These are phyloP conservation scores for Fulmarus glacialis DNA, from an alignment of 2,113 vertebrate genomes.

Conservation along the genomic window DNA sequence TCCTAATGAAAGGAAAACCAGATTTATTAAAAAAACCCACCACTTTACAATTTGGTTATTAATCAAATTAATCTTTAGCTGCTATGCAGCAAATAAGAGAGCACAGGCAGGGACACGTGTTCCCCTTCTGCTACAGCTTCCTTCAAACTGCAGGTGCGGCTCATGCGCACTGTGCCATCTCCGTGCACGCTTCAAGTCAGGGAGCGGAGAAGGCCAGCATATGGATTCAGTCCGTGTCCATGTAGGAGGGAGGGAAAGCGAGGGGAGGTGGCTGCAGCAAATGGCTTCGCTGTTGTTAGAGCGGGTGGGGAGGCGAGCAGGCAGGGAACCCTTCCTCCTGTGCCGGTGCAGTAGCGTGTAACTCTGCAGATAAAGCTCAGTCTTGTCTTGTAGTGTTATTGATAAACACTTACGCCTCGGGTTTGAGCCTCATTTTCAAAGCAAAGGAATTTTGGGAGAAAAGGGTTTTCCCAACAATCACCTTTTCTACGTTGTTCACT, in stretches of 20 bases:
- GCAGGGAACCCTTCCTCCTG: background rate
- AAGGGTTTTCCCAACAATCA: background rate
- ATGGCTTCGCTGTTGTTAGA: rapidly evolving
- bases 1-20: background rate
- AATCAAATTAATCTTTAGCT: background rate
- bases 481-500: background rate
- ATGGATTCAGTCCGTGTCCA: rapidly evolving
- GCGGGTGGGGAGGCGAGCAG: rapidly evolving
- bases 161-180: rapidly evolving
- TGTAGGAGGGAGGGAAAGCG: background rate
- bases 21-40: background rate
- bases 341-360: rapidly evolving
- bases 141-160: background rate
- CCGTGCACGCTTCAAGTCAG: rapidly evolving
- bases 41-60: background rate
- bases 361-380: background rate
- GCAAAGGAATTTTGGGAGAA: background rate
- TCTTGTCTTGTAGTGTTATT: background rate
- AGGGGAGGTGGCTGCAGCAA: background rate
- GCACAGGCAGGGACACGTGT: background rate
- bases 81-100: background rate
- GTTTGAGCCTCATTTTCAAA: background rate
- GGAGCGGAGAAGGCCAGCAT: rapidly evolving
- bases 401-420: background rate
- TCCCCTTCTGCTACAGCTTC: background rate